Percentiles rank a stretch among this genome's conserved stretches.
phyloP scores from a whole-genome alignment of 1,140 invertebrate genomes.

The Philotrypesis tridentata region DNA sequence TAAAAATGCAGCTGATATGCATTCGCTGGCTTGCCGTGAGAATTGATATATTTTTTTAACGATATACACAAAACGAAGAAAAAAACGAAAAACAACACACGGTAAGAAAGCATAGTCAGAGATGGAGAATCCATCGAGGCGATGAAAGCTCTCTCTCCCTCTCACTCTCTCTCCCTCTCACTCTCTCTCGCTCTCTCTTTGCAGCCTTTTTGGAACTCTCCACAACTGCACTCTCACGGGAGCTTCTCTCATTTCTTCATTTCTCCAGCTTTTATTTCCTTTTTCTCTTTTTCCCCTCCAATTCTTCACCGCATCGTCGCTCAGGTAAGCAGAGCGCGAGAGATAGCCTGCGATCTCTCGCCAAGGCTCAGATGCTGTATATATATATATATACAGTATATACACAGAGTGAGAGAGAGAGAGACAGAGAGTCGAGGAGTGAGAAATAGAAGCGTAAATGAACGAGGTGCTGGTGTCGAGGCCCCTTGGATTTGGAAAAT shows the following conservation, averaged over 20 bases:
- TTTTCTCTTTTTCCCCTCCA: background rate
- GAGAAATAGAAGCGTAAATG: constrained; percentile 5
- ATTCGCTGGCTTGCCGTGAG: too few relatives aligned
- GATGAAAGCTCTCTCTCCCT: background rate
- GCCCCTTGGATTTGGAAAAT: constrained; percentile 1
- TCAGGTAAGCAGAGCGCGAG: background rate
- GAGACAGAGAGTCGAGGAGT: background rate
- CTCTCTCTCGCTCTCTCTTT: too few relatives aligned
- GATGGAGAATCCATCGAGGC: background rate
- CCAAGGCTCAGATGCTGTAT: background rate
- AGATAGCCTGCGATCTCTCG: background rate
- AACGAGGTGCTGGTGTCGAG: background rate
- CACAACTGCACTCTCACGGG: background rate
- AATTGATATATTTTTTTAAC: too few relatives aligned
- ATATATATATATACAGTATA: too few relatives aligned
- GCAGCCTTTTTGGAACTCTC: background rate
- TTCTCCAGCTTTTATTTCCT: background rate
- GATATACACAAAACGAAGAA: too few relatives aligned
- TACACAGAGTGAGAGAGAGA: too few relatives aligned
- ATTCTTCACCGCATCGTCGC: background rate
- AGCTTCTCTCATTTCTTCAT: background rate
- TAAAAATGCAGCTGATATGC: too few relatives aligned
- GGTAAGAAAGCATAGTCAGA: background rate
- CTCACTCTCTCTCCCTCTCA: too few relatives aligned
- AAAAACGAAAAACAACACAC: background rate